Evolutionary conservation across 2,113 vertebrate genomes (phyloP), one percentile per base, ranked within the genome.

Genomic region (Corythornis madagascariensis): DNA sequence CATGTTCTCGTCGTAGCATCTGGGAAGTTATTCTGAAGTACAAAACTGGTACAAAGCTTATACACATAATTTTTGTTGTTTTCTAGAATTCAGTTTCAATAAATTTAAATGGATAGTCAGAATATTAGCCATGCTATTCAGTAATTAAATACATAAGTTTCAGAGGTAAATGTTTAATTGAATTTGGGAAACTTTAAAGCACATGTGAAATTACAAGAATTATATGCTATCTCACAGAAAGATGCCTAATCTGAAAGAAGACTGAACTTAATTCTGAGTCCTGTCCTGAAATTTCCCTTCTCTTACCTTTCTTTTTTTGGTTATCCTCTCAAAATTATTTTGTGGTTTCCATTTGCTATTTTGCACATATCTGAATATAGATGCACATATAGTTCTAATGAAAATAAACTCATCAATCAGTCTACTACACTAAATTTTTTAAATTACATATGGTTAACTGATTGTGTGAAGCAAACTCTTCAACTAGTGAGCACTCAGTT

Each of bases 11-110:
- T 14, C 98, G 98, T 16, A 97, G 97, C 31, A 98, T 99, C 82
- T 99, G 99, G 99, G 98, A 99, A 61, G 97, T 99, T 66, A 95
- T 99, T 16, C 95, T 99, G 73, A 99, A 98, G 92, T 98, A 99
- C 78, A 98, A 98, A 94, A 29, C 94, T 47, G 98, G 99, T 99
- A 97, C 21, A 75, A 75, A 70, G 5, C 10, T 64, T 38, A 40
- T 13, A 11, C 0, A 2, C 6, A 38, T 45, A 3, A 16, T 19
- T 28, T 73, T 48, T 52, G n/a, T 52, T 81, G 75, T 89, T 69
- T 81, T 48, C 33, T 29, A n/a, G 2, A 24, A 25, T 50, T 47
- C 45, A 50, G 10, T 69, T 63, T 29, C 16, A 63, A 40, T 71
- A 50, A 35, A 53, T 50, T 52, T 65, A 33, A 83, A 25, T 3